These are phyloP conservation scores for Brachionichthys hirsutus DNA, from an alignment of 2,113 vertebrate species.

Conservation along the genomic window DNA sequence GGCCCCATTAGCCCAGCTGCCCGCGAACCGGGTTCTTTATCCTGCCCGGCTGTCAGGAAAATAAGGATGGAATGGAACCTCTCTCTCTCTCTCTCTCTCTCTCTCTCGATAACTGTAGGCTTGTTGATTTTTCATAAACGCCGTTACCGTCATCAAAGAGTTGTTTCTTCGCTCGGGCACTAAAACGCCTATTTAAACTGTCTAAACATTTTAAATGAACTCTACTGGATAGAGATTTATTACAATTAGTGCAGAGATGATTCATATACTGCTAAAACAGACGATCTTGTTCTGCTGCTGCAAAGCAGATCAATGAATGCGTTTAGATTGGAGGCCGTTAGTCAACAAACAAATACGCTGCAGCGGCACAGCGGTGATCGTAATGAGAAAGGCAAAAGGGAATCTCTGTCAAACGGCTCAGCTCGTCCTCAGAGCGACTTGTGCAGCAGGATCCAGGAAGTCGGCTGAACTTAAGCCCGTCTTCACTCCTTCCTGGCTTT, in stretches of 20 bases:
- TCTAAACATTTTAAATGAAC: conserved; percentile 17
- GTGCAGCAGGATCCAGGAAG: too few relatives aligned
- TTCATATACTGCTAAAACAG: background rate
- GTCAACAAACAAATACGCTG: too few relatives aligned
- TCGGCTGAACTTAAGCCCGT: too few relatives aligned
- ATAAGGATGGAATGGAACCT: conserved; percentile 52
- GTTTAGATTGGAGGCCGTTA: too few relatives aligned
- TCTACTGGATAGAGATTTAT: conserved; percentile 14
- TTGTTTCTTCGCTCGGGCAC: conserved; percentile 20
- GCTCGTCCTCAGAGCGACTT: background rate
- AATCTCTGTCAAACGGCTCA: too few relatives aligned
- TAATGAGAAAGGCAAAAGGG: too few relatives aligned
- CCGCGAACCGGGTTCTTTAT: conserved; percentile 55
- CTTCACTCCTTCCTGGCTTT: background rate
- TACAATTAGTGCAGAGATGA: conserved; percentile 5
- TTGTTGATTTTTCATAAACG: conserved; percentile 29
- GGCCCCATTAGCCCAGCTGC: conserved; percentile 49
- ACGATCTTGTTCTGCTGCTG: background rate
- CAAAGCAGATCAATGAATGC: too few relatives aligned
- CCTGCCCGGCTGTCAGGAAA: conserved; percentile 43
- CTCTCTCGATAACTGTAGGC: conserved; percentile 14
- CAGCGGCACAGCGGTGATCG: too few relatives aligned
- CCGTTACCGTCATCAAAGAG: conserved; percentile 1
- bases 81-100: background rate
- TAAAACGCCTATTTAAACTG: conserved; percentile 17